These are phyloP conservation scores for Panthera uncia DNA, from an alignment of 2,113 vertebrate species.

Conservation along the genomic window DNA sequence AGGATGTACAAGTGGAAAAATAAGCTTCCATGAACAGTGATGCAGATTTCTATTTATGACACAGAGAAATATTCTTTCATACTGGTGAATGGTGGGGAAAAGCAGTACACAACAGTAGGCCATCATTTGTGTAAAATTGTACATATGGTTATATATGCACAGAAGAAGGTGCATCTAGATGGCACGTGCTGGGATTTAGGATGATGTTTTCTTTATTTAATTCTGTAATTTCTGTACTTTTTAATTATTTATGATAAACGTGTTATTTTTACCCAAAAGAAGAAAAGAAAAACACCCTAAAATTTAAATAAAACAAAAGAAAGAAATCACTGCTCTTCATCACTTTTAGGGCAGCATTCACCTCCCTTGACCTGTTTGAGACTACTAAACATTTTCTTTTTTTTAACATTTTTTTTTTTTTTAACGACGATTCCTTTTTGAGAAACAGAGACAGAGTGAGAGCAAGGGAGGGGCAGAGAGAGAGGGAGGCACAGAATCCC, in stretches of 20 bases:
- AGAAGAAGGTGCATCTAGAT: not conserved
- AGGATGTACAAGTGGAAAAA: not conserved
- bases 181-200: not conserved
- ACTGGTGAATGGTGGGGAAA: fast-evolving
- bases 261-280: not conserved
- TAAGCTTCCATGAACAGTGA: not conserved
- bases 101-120: not conserved
- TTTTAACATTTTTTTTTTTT: no score
- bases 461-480: no score
- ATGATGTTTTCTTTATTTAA: not conserved
- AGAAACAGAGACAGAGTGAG: no score
- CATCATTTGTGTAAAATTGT: not conserved
- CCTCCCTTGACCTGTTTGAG: not conserved
- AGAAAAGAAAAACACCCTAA: not conserved
- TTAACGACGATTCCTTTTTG: no score
- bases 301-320: not conserved
- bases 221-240: conserved; percentile 8
- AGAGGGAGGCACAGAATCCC: no score
- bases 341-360: not conserved
- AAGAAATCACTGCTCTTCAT: not conserved
- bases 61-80: not conserved
- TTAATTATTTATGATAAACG: conserved; percentile 36
- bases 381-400: not conserved
- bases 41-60: not conserved
- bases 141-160: no score